Conservation (phyloP, 30 jellyfish, hydroid and myxozoan genomes). For the Rhopilema esculentum region DNA sequence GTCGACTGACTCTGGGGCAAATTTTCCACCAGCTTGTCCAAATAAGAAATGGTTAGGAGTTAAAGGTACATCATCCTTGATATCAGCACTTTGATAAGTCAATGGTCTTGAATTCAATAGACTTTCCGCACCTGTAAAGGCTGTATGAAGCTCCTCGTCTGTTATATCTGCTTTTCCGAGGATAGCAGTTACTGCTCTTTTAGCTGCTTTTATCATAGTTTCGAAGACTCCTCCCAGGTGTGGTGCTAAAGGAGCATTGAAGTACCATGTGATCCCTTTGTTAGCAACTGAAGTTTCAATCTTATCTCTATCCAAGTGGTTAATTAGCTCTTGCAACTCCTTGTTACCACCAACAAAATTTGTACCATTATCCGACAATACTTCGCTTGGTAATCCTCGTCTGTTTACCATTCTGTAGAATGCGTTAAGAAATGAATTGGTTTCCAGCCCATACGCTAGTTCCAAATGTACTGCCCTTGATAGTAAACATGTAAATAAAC, state of each 20-base stretch:
- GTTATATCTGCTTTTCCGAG: constrained; percentile 43
- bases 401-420: constrained; percentile 61
- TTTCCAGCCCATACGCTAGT: constrained; percentile 60
- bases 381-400: constrained; percentile 60
- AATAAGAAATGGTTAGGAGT: constrained; percentile 64
- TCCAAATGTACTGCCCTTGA: constrained; percentile 82
- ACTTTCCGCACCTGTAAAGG: constrained; percentile 44
- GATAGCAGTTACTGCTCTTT: constrained; percentile 58
- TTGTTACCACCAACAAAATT: constrained; percentile 61
- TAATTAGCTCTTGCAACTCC: constrained; percentile 50
- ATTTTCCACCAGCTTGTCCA: constrained; percentile 64
- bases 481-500: constrained; percentile 45
- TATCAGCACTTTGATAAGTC: constrained; percentile 51
- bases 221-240: constrained; percentile 67
- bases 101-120: constrained; percentile 61
- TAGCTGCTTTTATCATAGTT: constrained; percentile 54
- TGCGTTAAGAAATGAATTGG: constrained; percentile 68
- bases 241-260: constrained; percentile 70
- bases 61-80: constrained; percentile 53
- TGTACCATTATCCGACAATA: constrained; percentile 60
- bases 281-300: constrained; percentile 50
- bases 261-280: constrained; percentile 70
- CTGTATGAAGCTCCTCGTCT: constrained; percentile 61
- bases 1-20: constrained; percentile 56
- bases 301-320: constrained; percentile 14